These are phyloP conservation scores for Ganaspis sp. DNA, from an alignment of 1,140 invertebrate genomes.

Conservation along the genomic window DNA sequence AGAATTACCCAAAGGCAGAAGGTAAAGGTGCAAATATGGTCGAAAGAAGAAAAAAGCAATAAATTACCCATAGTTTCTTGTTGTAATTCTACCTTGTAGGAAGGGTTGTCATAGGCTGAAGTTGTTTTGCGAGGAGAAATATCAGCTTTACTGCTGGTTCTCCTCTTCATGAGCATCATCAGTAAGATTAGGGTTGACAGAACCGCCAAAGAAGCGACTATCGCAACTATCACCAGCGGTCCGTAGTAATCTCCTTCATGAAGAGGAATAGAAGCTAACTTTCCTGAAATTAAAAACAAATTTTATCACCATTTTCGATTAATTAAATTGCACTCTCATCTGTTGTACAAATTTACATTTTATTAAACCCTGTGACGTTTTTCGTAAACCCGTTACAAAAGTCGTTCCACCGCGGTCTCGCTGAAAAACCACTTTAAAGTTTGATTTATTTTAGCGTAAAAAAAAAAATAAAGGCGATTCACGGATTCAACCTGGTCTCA, in stretches of 20 bases:
- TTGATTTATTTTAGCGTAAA: too few species aligned
- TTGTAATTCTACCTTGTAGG: constrained; percentile 94
- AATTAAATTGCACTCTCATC: too few species aligned
- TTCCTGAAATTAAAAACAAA: constrained; percentile 73
- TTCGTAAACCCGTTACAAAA: too few species aligned
- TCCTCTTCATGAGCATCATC: constrained; percentile 86
- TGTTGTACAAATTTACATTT: too few species aligned
- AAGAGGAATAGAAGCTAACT: constrained; percentile 78
- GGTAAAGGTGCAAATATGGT: constrained; percentile 17
- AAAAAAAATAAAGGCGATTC: too few species aligned
- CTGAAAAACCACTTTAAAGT: too few species aligned
- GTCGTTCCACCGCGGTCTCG: too few species aligned
- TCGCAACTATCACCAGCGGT: constrained; percentile 89
- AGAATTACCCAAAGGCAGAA: not conserved
- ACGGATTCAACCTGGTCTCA: too few species aligned
- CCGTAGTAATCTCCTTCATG: constrained; percentile 88
- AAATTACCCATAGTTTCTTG: constrained; percentile 91
- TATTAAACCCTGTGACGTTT: too few species aligned
- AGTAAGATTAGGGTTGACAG: constrained; percentile 87
- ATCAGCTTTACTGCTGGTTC: constrained; percentile 79
- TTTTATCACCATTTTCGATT: too few species aligned
- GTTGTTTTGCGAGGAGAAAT: constrained; percentile 83
- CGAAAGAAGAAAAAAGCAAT: constrained; percentile 63
- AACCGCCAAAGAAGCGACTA: constrained; percentile 89
- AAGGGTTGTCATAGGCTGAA: constrained; percentile 94